Percentiles rank a stretch among this genome's conserved stretches.
Conservation (phyloP, 2,797 vertebrate genomes). For the Halcyon chelicuti region DNA sequence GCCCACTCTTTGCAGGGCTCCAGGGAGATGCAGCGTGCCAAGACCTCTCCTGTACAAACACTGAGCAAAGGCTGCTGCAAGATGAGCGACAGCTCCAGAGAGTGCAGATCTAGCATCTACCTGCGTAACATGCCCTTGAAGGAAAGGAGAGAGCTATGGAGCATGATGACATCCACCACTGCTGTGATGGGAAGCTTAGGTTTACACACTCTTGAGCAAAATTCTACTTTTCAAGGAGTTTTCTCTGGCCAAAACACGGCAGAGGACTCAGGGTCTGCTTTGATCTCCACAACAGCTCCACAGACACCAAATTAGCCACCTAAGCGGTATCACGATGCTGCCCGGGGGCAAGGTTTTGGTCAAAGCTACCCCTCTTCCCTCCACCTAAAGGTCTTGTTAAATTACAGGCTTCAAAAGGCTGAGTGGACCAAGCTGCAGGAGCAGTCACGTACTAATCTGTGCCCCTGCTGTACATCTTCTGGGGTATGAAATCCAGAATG, state of each 20-base stretch:
- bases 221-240: neutral
- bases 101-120: neutral
- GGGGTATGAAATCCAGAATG: neutral
- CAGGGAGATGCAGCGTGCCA: neutral
- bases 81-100: rapidly evolving
- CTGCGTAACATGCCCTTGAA: rapidly evolving
- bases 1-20: neutral
- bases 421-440: neutral
- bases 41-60: neutral
- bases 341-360: neutral
- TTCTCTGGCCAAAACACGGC: neutral
- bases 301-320: neutral
- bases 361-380: neutral
- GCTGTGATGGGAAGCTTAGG: neutral
- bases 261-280: neutral
- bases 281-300: neutral
- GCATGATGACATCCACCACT: rapidly evolving
- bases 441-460: neutral
- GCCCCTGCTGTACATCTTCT: neutral
- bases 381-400: neutral
- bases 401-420: neutral
- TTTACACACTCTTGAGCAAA: neutral
- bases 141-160: neutral
- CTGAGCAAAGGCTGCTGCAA: neutral
- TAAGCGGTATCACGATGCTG: neutral